Evolutionary conservation across 2,797 vertebrate genomes (phyloP), one percentile per base, ranked within the genome.

Genomic region (Poecilia picta): DNA sequence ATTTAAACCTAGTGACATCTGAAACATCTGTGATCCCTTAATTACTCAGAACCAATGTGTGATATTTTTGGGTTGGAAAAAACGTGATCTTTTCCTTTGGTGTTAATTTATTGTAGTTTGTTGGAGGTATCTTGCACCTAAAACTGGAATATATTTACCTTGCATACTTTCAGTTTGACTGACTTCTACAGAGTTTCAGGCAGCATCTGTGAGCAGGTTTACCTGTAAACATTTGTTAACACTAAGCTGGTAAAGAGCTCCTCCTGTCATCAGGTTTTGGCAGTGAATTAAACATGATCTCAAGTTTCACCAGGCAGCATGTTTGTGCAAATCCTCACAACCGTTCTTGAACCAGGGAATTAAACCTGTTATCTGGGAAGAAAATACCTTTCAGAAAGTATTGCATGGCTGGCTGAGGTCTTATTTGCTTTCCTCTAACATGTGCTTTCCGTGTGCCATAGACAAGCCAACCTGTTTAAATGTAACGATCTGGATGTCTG

Each of bases 401-500:
- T 4, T 72, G 78, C 77, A 64, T 77, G 76, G 85, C 71, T 87
- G 86, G 89, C 64, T 83, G 86, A 87, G 85, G 85, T 83, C 81
- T 89, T 66, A 74, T 85, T 92, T 89, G 80, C 84, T 73, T 84
- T 87, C 77, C 62, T 12, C 73, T 85, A 89, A 89, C 82, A 68
- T 81, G 77, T 49, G 28, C 70, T 81, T 77, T 77, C 73, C 53
- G 43, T 57, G 70, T 20, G 80, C 75, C 3, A 39, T 25, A 68
- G 59, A 83, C 77, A 47, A 74, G 74, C 77, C 75, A 20, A 83
- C 66, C 77, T 53, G 75, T 77, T 84, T 81, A 83, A 57, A 88
- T 85, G 4, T 88, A 89, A 90, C 49, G 62, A 92, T 82, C 2
- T 70, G 77, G 81, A 79, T 72, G 83, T 89, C 85, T 91, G 92